phyloP scores from a whole-genome alignment of 2,797 vertebrate genomes.

The Sebastes dallii region DNA sequence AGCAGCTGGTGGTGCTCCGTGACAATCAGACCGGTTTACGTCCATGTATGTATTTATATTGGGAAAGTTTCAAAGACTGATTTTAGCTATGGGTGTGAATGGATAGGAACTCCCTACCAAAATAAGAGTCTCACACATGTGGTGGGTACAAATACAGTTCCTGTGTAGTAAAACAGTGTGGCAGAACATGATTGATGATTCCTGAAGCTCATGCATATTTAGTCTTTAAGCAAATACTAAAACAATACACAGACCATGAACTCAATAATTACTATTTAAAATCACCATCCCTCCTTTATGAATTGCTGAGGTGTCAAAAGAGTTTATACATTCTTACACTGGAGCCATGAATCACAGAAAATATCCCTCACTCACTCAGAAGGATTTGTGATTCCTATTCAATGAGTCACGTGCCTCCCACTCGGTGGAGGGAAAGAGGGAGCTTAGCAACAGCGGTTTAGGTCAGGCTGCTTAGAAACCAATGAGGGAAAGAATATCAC shows the following conservation, averaged over 20 bases:
- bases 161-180: not conserved
- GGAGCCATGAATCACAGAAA: conserved; percentile 45
- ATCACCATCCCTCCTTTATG: not conserved
- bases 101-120: not conserved
- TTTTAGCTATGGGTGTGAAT: conserved; percentile 9
- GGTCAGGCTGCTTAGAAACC: conserved; percentile 62
- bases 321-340: conserved; percentile 1
- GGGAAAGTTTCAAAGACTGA: not conserved
- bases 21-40: conserved; percentile 21
- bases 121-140: not conserved
- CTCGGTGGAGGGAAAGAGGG: conserved; percentile 63
- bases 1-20: conserved; percentile 56
- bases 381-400: conserved; percentile 63
- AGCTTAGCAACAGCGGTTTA: conserved; percentile 75
- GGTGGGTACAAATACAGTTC: not conserved
- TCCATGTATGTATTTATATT: conserved; percentile 30
- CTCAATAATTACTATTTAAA: not conserved
- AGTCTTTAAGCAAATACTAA: not conserved
- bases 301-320: conserved; percentile 2
- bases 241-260: not conserved
- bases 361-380: conserved; percentile 36
- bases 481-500: conserved; percentile 38
- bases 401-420: conserved; percentile 63
- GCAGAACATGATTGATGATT: conserved; percentile 8
- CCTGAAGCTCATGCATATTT: not conserved